Base-by-base conservation (phyloP, 2,113 vertebrate genomes). In the Alces alces region DNA sequence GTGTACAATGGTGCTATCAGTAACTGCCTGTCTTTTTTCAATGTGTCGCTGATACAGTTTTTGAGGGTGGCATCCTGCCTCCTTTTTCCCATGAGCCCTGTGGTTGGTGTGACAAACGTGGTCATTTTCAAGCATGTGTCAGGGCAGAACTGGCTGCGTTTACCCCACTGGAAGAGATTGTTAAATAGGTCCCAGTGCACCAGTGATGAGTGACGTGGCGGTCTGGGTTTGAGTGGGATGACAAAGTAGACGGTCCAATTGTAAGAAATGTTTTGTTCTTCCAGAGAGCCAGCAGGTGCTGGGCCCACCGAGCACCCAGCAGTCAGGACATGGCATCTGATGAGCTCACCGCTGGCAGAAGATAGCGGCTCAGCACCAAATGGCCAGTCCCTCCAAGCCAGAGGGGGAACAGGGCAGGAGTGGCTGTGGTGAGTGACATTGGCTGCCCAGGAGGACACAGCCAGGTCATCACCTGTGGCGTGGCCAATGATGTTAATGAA, bases 1-100 rank as follows among this genome's bases (percentile, higher is more conserved):
- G 70, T 57, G 8, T n/a, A 6, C 2, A n/a, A 13, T 0, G 3
- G 23, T 1, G 12, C 45, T 52, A 8, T 60, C 11, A 13, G 60
- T 39, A 57, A 58, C 17, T 15, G 14, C 28, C 28, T 80, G 4
- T 89, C 52, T 61, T 58, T 89, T 83, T 52, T 28, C 21, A 76
- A 0, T 28, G 25, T 39, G 7, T 47, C 1, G 0, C 78, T 73
- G 17, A 25, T 36, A 52, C 28, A 7, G 87, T 54, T 76, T 76
- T 47, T 89, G n/a, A 73, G 45, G 23, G 7, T 33, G 9, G 23
- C 30, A 14, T 25, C 66, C 91, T 55, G 17, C 78, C 33, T 28
- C 30, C 3, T 2, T 45, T 73, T 82, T 47, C 55, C 47, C 55
- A 39, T 2, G 33, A 60, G 55, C 36, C 27, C 91, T 60, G 13